Evolutionary conservation across 2,888 invertebrate species (phyloP).

Genomic region (Limenitis camilla): DNA sequence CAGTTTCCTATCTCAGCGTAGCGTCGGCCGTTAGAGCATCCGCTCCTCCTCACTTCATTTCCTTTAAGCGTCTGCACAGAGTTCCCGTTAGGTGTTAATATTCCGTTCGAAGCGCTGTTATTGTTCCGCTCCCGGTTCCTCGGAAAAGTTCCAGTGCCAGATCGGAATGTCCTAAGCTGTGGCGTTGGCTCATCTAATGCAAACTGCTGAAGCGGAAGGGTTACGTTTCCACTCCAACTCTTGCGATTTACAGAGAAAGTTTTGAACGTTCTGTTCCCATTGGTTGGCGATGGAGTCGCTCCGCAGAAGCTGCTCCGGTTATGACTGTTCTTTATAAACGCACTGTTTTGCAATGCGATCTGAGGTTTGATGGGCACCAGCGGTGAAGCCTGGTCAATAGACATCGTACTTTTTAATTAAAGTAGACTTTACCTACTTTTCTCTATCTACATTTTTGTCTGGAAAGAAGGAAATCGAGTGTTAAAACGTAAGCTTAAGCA

Average conservation of each 20-base stretch:
- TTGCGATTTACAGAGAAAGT: slow-evolving; percentile 70
- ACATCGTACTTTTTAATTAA: slow-evolving; percentile 61
- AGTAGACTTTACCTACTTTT: slow-evolving; percentile 48
- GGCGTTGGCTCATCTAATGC: slow-evolving; percentile 59
- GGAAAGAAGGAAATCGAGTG: slow-evolving; percentile 37
- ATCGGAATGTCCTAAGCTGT: slow-evolving; percentile 65
- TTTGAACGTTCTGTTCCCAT: slow-evolving; percentile 65
- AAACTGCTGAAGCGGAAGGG: slow-evolving; percentile 67
- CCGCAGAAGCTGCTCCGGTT: slow-evolving; percentile 73
- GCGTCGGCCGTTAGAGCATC: slow-evolving; percentile 69
- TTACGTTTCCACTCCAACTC: slow-evolving; percentile 72
- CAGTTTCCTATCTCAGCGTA: slow-evolving; percentile 77
- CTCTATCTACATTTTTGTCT: slow-evolving; percentile 71
- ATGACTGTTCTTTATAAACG: slow-evolving; percentile 71
- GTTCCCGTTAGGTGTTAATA: slow-evolving; percentile 72
- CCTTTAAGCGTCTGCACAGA: slow-evolving; percentile 64
- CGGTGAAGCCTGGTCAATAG: slow-evolving; percentile 71
- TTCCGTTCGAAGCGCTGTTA: slow-evolving; percentile 61
- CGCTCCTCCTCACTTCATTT: slow-evolving; percentile 71
- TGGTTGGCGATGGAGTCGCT: slow-evolving; percentile 60
- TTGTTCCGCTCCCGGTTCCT: slow-evolving; percentile 69
- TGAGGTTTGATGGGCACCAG: slow-evolving; percentile 71
- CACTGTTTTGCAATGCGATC: slow-evolving; percentile 61
- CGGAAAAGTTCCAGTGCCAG: slow-evolving; percentile 69
- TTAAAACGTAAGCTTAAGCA: slow-evolving; percentile 6